Percentiles rank a stretch among this genome's conserved stretches.
Conservation (phyloP, 2,113 vertebrate genomes). For the Pelmatolapia mariae region DNA sequence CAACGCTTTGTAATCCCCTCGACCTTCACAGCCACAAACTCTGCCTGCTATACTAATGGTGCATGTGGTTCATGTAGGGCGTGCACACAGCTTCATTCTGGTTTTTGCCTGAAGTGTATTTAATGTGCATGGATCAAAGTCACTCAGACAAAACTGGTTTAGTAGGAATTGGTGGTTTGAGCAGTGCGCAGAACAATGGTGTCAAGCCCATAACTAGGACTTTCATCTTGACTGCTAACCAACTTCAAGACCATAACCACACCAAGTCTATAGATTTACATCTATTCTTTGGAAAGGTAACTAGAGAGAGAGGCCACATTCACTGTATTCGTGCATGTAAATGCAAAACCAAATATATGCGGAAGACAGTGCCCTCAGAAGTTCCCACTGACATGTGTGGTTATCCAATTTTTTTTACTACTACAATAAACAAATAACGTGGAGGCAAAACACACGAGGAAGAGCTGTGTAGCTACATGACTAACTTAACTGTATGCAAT, state of each 20-base stretch:
- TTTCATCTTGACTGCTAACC: background rate
- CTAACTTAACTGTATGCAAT: conserved; percentile 6
- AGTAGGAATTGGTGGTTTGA: background rate
- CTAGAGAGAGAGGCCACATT: background rate
- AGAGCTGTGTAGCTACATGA: conserved; percentile 7
- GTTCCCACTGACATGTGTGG: background rate
- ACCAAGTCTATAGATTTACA: background rate
- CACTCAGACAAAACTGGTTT: background rate
- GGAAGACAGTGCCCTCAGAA: background rate
- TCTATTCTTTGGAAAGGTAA: background rate
- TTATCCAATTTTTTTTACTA: background rate
- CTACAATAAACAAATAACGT: background rate
- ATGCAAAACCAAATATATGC: background rate
- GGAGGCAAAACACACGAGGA: background rate
- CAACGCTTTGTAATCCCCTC: conserved; percentile 44
- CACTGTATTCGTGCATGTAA: background rate
- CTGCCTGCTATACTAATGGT: conserved; percentile 8
- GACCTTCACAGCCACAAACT: conserved; percentile 20
- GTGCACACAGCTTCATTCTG: background rate
- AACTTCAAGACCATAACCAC: background rate
- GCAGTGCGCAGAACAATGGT: background rate
- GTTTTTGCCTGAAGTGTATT: conserved; percentile 1
- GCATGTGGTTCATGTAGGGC: background rate
- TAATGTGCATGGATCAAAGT: background rate
- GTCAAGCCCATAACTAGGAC: background rate